phyloP scores from a whole-genome alignment of 1,140 invertebrate species.

The Drosophila insularis region DNA sequence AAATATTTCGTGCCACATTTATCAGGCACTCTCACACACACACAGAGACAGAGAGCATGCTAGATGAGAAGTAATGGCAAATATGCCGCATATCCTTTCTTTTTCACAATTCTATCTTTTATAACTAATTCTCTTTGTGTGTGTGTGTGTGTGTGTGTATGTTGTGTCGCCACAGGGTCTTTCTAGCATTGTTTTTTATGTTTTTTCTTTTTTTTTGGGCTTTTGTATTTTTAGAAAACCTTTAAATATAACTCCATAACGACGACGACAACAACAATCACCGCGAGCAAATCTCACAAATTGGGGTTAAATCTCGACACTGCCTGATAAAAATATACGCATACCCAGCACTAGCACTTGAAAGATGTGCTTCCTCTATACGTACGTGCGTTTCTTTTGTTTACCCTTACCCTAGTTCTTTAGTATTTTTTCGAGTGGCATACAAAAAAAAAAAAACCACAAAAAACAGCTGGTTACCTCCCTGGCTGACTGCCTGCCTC shows the following conservation, averaged over 20 bases:
- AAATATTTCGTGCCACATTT: conserved; percentile 82
- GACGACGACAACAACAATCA: conserved; percentile 56
- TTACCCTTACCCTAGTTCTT: conserved; percentile 71
- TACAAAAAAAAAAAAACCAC: conserved; percentile 39
- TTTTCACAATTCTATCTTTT: conserved; percentile 48
- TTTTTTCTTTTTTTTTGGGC: conserved; percentile 45
- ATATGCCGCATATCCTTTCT: conserved; percentile 71
- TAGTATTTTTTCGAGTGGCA: conserved; percentile 34
- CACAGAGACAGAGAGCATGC: not conserved
- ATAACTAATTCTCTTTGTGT: conserved; percentile 76
- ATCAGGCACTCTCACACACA: conserved; percentile 56
- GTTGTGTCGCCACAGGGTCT: conserved; percentile 29
- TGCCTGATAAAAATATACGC: conserved; percentile 77
- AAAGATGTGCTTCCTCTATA: conserved; percentile 48
- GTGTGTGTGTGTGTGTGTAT: conserved; percentile 21
- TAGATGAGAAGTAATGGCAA: conserved; percentile 56
- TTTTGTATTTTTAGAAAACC: conserved; percentile 76
- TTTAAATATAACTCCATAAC: conserved; percentile 62
- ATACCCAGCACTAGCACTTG: conserved; percentile 47
- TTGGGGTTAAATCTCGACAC: conserved; percentile 76
- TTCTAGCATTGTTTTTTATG: conserved; percentile 32
- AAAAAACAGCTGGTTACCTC: conserved; percentile 65
- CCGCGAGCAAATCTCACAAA: conserved; percentile 79
- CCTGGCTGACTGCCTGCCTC: conserved; percentile 12
- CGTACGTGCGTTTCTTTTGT: conserved; percentile 73